phyloP scores from a whole-genome alignment of 2,888 invertebrate genomes.

The Cremastinae sp. region DNA sequence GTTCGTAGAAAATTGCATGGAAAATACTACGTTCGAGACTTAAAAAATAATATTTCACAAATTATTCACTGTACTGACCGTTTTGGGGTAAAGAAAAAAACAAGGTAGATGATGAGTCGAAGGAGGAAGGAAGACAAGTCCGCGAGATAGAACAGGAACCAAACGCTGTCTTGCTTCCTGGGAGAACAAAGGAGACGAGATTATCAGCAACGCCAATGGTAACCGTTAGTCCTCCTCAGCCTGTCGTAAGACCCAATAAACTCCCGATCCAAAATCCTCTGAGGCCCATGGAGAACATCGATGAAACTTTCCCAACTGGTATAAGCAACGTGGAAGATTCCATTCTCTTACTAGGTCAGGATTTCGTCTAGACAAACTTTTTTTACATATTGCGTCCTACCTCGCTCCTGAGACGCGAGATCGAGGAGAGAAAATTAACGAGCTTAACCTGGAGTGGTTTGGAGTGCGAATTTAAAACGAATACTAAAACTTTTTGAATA shows the following conservation, averaged over 20 bases:
- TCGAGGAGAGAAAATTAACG: slow-evolving; percentile 46
- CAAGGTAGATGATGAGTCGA: slow-evolving; percentile 64
- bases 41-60: background rate
- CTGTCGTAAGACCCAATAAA: slow-evolving; percentile 65
- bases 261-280: slow-evolving; percentile 66
- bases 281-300: slow-evolving; percentile 62
- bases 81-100: slow-evolving; percentile 28
- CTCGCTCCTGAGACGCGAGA: slow-evolving; percentile 20
- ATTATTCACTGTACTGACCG: slow-evolving; percentile 11
- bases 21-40: slow-evolving; percentile 3
- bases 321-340: slow-evolving; percentile 59
- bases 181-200: slow-evolving; percentile 47
- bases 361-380: slow-evolving; percentile 49
- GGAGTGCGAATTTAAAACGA: slow-evolving; percentile 8
- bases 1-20: slow-evolving; percentile 29
- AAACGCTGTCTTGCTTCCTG: slow-evolving; percentile 60
- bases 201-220: slow-evolving; percentile 61
- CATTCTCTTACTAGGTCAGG: slow-evolving; percentile 64
- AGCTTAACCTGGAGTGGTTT: slow-evolving; percentile 49
- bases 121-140: slow-evolving; percentile 58
- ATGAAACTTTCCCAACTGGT: slow-evolving; percentile 57
- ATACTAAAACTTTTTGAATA: no score
- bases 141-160: slow-evolving; percentile 57
- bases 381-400: slow-evolving; percentile 1
- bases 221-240: slow-evolving; percentile 67